phyloP scores from a whole-genome alignment of 2,888 invertebrate genomes.

The Cyaniris semiargus region DNA sequence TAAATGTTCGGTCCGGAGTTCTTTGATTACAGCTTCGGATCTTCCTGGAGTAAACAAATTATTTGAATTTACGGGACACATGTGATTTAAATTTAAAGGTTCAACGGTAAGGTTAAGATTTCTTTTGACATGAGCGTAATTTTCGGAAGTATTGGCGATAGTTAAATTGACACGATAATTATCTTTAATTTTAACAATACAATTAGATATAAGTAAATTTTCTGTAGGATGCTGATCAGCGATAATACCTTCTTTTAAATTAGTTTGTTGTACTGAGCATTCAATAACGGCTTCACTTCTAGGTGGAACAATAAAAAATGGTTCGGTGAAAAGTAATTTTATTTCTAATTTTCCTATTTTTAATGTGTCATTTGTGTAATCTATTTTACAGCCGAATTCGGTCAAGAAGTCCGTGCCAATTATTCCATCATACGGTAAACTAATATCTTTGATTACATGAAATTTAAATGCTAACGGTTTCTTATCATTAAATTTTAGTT shows the following conservation, averaged over 20 bases:
- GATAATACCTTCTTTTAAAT: slow-evolving; percentile 23
- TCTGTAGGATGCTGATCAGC: too few species aligned
- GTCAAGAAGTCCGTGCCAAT: slow-evolving; percentile 41
- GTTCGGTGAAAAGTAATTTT: slow-evolving; percentile 13
- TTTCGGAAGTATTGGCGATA: too few species aligned
- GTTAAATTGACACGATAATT: too few species aligned
- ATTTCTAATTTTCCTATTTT: slow-evolving; percentile 26
- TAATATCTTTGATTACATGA: slow-evolving; percentile 39
- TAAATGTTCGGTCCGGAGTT: slow-evolving; percentile 34
- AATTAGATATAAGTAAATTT: too few species aligned
- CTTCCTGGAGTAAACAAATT: too few species aligned
- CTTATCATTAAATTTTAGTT: slow-evolving; percentile 29
- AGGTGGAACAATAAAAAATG: slow-evolving; percentile 31
- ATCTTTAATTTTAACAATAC: too few species aligned
- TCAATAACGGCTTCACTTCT: slow-evolving; percentile 29
- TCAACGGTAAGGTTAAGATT: too few species aligned
- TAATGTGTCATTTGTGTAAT: slow-evolving; percentile 33
- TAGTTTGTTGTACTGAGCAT: not conserved
- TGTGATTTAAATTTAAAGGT: too few species aligned
- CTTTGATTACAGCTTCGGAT: not conserved
- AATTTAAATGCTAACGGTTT: slow-evolving; percentile 34
- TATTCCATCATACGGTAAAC: slow-evolving; percentile 43
- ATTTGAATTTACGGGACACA: too few species aligned
- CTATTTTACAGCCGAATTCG: slow-evolving; percentile 32
- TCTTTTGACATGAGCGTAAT: too few species aligned